These are phyloP conservation scores for Sabatieria punctata DNA, from an alignment of 2,888 invertebrate species.

Conservation along the genomic window DNA sequence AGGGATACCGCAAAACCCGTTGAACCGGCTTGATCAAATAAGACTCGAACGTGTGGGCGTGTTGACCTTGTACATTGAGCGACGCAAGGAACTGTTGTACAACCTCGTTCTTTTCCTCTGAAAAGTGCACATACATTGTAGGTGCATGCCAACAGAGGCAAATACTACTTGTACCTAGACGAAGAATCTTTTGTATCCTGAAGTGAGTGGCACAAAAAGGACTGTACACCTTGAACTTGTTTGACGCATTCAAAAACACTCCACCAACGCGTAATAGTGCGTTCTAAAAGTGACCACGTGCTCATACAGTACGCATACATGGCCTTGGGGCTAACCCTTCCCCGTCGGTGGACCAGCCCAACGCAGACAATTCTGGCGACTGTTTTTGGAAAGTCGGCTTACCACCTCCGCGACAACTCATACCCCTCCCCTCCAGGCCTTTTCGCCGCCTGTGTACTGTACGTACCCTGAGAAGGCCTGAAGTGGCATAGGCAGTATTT, in stretches of 20 bases:
- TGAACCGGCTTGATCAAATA: slow-evolving; percentile 97
- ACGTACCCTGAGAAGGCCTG: background rate
- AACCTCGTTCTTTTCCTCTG: slow-evolving; percentile 87
- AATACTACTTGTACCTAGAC: slow-evolving; percentile 52
- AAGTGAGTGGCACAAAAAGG: slow-evolving; percentile 97
- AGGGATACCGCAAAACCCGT: slow-evolving; percentile 87
- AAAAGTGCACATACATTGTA: slow-evolving; percentile 13
- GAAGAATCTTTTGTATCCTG: slow-evolving; percentile 91
- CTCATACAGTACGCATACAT: too few relatives aligned
- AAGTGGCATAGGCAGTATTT: background rate
- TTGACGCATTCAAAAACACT: slow-evolving; percentile 89
- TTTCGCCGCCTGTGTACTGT: slow-evolving; percentile 6
- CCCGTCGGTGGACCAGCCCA: too few relatives aligned
- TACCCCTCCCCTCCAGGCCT: too few relatives aligned
- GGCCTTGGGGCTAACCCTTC: too few relatives aligned
- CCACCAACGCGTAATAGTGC: slow-evolving; percentile 85
- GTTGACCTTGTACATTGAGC: slow-evolving; percentile 86
- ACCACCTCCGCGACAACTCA: too few relatives aligned
- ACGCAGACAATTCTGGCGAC: too few relatives aligned
- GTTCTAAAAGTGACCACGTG: slow-evolving; percentile 53
- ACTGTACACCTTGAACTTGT: slow-evolving; percentile 96
- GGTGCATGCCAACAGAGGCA: background rate
- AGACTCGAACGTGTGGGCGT: slow-evolving; percentile 86
- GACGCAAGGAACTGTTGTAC: slow-evolving; percentile 84
- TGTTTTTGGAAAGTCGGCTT: too few relatives aligned